phyloP scores from a whole-genome alignment of 1,140 invertebrate genomes.

The Glomeris maerens region DNA sequence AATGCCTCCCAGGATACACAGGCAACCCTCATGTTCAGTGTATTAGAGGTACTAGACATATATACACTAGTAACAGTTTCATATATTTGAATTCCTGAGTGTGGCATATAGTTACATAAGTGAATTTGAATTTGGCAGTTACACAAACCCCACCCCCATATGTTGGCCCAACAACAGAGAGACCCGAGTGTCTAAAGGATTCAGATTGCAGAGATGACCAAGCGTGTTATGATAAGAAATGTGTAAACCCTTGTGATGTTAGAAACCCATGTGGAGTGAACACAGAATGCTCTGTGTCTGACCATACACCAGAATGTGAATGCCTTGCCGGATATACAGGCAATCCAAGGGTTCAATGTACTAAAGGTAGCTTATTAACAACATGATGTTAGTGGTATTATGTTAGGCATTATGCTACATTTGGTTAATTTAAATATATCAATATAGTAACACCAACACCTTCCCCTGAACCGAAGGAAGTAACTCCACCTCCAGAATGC shows the following conservation, averaged over 20 bases:
- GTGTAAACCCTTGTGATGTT: constrained; percentile 24
- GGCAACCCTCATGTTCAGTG: constrained; percentile 54
- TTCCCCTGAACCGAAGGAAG: background rate
- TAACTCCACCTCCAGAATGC: constrained; percentile 19
- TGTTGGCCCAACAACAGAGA: background rate
- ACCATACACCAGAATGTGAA: constrained; percentile 24
- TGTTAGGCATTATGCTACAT: too few relatives aligned
- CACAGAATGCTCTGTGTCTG: constrained; percentile 23
- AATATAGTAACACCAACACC: background rate
- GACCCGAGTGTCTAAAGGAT: constrained; percentile 20
- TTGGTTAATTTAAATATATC: too few relatives aligned
- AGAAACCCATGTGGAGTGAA: constrained; percentile 49
- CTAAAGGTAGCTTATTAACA: too few relatives aligned
- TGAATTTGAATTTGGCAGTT: background rate
- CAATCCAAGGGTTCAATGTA: constrained; percentile 18
- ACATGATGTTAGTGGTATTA: too few relatives aligned
- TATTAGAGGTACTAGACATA: constrained; percentile 44
- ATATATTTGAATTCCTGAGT: too few relatives aligned
- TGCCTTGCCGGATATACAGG: constrained; percentile 26
- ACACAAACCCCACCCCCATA: constrained; percentile 1
- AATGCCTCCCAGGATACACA: constrained; percentile 56
- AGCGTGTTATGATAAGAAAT: constrained; percentile 22
- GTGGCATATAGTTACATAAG: too few relatives aligned
- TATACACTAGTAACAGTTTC: too few relatives aligned
- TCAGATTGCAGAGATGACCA: constrained; percentile 23